Evolutionary conservation across 2,888 invertebrate genomes (phyloP).

Genomic region (Bimastos eiseni): DNA sequence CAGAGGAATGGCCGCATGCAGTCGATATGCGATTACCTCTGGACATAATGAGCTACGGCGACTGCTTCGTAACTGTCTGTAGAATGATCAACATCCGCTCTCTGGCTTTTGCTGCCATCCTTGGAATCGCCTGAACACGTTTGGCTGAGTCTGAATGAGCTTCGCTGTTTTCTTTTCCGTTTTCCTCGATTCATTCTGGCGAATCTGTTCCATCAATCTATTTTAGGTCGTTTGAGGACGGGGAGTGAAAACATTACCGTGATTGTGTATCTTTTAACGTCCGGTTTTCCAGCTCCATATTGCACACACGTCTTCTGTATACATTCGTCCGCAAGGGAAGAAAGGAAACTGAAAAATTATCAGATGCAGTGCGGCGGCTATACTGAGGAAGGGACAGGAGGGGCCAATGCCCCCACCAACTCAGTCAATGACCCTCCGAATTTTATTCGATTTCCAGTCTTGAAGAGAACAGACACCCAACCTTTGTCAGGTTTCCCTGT

Average conservation of each 20-base stretch:
- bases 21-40: slow-evolving; percentile 13
- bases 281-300: neutral
- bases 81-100: neutral
- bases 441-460: no score
- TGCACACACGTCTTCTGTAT: neutral
- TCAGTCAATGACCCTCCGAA: no score
- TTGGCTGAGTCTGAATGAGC: neutral
- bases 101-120: neutral
- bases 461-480: no score
- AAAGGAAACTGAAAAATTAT: no score
- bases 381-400: no score
- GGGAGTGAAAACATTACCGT: neutral
- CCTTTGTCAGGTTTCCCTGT: no score
- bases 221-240: neutral
- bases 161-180: neutral
- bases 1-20: neutral
- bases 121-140: neutral
- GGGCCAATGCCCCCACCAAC: no score
- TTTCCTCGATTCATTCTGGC: neutral
- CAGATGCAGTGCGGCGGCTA: no score
- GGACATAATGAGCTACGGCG: neutral
- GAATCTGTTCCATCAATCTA: neutral
- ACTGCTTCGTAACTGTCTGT: neutral
- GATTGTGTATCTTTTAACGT: neutral
- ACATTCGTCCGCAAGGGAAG: no score